These are phyloP conservation scores for Toxonevra muliebris DNA, from an alignment of 2,888 invertebrate species.

Conservation along the genomic window DNA sequence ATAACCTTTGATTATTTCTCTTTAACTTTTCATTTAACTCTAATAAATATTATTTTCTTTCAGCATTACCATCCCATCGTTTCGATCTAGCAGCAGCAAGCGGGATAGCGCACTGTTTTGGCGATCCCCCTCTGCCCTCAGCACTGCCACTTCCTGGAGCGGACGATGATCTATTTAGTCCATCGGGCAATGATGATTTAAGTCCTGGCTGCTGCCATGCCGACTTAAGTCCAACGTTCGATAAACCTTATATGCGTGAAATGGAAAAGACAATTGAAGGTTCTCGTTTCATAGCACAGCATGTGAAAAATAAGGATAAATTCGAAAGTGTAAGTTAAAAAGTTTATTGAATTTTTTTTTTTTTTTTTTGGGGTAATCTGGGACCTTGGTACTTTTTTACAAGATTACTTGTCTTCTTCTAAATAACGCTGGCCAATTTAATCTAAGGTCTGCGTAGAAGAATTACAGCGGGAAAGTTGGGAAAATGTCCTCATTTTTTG, in stretches of 20 bases:
- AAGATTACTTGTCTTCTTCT: too few species aligned
- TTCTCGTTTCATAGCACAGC: constrained; percentile 93
- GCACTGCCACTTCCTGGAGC: constrained; percentile 76
- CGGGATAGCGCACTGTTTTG: constrained; percentile 72
- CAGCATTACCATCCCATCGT: constrained; percentile 67
- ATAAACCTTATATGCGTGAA: constrained; percentile 82
- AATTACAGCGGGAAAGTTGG: too few species aligned
- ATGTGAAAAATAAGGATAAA: constrained; percentile 93
- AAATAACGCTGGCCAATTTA: too few species aligned
- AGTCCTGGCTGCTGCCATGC: constrained; percentile 69
- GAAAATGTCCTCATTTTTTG: too few species aligned
- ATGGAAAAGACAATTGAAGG: constrained; percentile 93
- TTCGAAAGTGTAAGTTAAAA: constrained; percentile 86
- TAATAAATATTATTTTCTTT: too few species aligned
- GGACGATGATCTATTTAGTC: constrained; percentile 85
- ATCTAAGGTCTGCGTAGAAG: too few species aligned
- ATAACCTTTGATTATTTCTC: too few species aligned
- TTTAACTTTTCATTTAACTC: too few species aligned
- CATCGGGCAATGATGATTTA: constrained; percentile 69
- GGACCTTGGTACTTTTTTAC: constrained; percentile 35
- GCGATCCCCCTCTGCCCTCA: constrained; percentile 75
- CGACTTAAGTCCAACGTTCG: constrained; percentile 81
- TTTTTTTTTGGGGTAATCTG: constrained; percentile 2
- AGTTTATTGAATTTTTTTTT: neutral
- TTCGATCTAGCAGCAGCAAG: constrained; percentile 75